Conservation (phyloP, 2,888 invertebrate genomes). For the Thereva unica region DNA sequence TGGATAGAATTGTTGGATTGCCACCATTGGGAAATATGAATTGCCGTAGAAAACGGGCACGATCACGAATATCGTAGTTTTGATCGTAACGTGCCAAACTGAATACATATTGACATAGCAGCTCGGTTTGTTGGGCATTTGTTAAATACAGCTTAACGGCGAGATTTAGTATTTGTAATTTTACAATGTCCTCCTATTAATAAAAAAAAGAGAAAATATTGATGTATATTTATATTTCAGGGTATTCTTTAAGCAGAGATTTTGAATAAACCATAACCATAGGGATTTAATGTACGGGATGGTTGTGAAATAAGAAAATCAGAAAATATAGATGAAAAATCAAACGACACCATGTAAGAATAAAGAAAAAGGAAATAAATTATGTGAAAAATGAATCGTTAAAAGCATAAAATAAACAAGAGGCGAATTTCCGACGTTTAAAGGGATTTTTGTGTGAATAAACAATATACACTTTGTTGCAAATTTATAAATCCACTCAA, state of each 20-base stretch:
- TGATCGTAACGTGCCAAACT: conserved; percentile 95
- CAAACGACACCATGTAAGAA: no score
- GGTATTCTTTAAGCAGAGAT: neutral
- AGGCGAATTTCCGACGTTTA: no score
- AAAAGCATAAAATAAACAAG: neutral
- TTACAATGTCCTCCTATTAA: conserved; percentile 87
- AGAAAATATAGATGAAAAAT: no score
- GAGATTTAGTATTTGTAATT: conserved; percentile 92
- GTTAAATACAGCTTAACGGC: conserved; percentile 91
- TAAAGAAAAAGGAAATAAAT: no score
- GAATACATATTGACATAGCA: conserved; percentile 91
- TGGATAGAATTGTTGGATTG: conserved; percentile 61
- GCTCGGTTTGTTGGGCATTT: conserved; percentile 81
- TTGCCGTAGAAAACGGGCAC: conserved; percentile 85
- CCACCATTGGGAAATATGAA: conserved; percentile 70
- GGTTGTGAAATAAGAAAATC: no score
- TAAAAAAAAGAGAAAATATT: conserved; percentile 37
- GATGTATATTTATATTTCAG: neutral
- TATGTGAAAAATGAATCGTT: neutral
- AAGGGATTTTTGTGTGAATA: no score
- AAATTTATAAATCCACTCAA: no score
- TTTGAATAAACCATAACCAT: no score
- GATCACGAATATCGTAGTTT: conserved; percentile 96
- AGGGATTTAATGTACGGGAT: no score
- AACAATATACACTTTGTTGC: no score